Base-by-base conservation (phyloP, 2,888 invertebrate genomes). In the Stenurella melanura region DNA sequence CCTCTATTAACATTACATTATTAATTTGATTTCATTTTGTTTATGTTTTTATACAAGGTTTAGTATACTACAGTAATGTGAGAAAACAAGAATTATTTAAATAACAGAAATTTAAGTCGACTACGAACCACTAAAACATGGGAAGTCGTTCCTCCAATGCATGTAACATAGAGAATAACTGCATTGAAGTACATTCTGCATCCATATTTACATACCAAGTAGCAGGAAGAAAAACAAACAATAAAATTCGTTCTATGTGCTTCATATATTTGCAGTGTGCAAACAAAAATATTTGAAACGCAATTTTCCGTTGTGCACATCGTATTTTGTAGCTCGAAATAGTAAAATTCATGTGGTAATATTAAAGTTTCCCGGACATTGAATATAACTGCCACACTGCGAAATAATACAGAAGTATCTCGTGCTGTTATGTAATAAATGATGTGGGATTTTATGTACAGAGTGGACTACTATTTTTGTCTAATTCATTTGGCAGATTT, bases 281-380 rank as follows among this genome's bases (percentile, higher is more conserved):
- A 50, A 50, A 50, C 50, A n/a, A 50, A 50, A 50, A 15, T 50
- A 50, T 50, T n/a, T n/a, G 50, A 50, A 50, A 50, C n/a, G 50
- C 50, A 50, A 50, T 50, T 50, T 50, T 50, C 50, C 4, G 15
- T n/a, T 50, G 50, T 50, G n/a, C 4, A 50, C 7, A 50, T 6
- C 50, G 50, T n/a, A 50, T 6, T 50, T n/a, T 50, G n/a, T n/a
- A n/a, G 50, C n/a, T n/a, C 6, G 50, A 50, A 50, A 50, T 50
- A 4, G n/a, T 50, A n/a, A 50, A 50, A 50, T 50, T 50, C 50
- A 50, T n/a, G 50, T 6, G n/a, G n/a, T 50, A 50, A n/a, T n/a
- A 50, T 42, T 42, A 42, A 42, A 42, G 12, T 50, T 50, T 50
- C n/a, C n/a, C 50, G n/a, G 6, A 50, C n/a, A n/a, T n/a, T 50